These are phyloP conservation scores for Heliothis virescens DNA, from an alignment of 1,140 invertebrate species.

Conservation along the genomic window DNA sequence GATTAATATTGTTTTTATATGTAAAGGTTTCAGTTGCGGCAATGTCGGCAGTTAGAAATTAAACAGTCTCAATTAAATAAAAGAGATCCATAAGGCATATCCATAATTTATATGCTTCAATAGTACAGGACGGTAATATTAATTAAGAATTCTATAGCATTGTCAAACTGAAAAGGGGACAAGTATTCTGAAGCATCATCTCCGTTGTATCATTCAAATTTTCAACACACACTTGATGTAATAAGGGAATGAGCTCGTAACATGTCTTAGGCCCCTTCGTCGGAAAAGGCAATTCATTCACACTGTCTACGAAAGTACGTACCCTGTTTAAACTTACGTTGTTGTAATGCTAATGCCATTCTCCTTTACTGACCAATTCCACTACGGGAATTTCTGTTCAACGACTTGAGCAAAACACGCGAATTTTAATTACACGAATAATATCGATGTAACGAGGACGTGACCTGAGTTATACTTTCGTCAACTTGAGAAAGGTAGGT, in stretches of 20 bases:
- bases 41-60: no score
- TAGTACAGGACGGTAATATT: slow-evolving; percentile 12
- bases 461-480: slow-evolving; percentile 41
- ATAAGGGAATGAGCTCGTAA: slow-evolving; percentile 27
- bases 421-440: slow-evolving; percentile 40
- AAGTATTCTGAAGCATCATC: slow-evolving; percentile 5
- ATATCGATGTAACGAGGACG: slow-evolving; percentile 45
- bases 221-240: slow-evolving; percentile 43
- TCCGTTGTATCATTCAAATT: slow-evolving; percentile 41
- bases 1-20: no score
- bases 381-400: slow-evolving; percentile 45
- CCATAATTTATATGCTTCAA: not conserved
- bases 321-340: slow-evolving; percentile 55
- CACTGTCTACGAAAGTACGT: slow-evolving; percentile 41
- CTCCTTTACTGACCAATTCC: slow-evolving; percentile 47
- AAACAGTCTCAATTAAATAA: no score
- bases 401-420: slow-evolving; percentile 44
- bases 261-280: slow-evolving; percentile 36
- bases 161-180: not conserved
- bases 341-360: slow-evolving; percentile 61
- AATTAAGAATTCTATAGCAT: not conserved
- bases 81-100: no score
- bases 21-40: no score
- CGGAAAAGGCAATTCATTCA: slow-evolving; percentile 58
- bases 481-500: slow-evolving; percentile 38